Percentiles rank a stretch among this genome's conserved stretches.
Conservation (phyloP, 2,888 invertebrate genomes). For the Gandaritis pyraliata region DNA sequence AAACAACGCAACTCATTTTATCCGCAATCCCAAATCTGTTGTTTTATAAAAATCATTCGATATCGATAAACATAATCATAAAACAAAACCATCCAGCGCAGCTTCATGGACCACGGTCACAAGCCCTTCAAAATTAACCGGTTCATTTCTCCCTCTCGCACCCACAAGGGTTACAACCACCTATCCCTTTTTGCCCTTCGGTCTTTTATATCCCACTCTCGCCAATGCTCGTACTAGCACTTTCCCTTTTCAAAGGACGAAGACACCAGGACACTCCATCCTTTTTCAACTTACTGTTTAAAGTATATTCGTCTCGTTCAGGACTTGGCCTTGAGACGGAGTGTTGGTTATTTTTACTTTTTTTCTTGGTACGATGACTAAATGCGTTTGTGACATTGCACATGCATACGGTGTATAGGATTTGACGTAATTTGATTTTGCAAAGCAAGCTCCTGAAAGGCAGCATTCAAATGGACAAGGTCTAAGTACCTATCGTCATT, state of each 20-base stretch:
- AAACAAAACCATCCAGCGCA: constrained; percentile 65
- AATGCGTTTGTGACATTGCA: constrained; percentile 60
- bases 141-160: constrained; percentile 65
- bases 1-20: constrained; percentile 8
- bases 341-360: constrained; percentile 82
- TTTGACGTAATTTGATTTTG: background rate
- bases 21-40: constrained; percentile 8
- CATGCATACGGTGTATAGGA: constrained; percentile 1
- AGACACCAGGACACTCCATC: constrained; percentile 63
- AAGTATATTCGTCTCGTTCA: constrained; percentile 58
- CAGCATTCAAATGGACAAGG: no score
- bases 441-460: background rate
- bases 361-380: constrained; percentile 82
- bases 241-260: constrained; percentile 85
- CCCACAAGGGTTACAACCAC: constrained; percentile 42
- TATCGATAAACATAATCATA: constrained; percentile 71
- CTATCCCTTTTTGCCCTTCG: constrained; percentile 69
- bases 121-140: constrained; percentile 83
- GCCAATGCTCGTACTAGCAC: constrained; percentile 75
- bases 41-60: constrained; percentile 54
- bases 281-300: constrained; percentile 39
- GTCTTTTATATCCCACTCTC: constrained; percentile 82
- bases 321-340: constrained; percentile 81
- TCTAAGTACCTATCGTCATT: no score
- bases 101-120: constrained; percentile 71